Conservation (phyloP, 2,113 vertebrate genomes). For the Theropithecus gelada region DNA sequence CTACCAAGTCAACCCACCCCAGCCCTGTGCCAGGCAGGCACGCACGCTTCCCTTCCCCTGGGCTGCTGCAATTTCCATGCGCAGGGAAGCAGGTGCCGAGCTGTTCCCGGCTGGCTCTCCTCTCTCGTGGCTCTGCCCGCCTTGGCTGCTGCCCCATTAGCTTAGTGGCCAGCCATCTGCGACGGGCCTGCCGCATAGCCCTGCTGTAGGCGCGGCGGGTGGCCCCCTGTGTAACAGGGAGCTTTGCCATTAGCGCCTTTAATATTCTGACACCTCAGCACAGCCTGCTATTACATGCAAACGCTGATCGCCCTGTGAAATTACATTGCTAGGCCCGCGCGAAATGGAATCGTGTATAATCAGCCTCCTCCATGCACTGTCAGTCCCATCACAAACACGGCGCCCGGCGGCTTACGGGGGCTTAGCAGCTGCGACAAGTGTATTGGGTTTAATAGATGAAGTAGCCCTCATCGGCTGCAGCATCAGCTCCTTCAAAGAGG, state of each 20-base stretch:
- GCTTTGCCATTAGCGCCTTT: conserved; percentile 99
- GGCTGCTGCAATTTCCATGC: conserved; percentile 85
- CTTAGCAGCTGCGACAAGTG: conserved; percentile 91
- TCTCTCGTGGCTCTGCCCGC: conserved; percentile 83
- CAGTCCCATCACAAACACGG: conserved; percentile 90
- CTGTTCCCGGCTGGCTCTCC: conserved; percentile 85
- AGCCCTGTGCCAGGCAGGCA: conserved; percentile 64
- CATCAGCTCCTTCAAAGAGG: conserved; percentile 80
- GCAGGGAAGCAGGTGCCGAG: conserved; percentile 87
- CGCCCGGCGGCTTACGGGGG: conserved; percentile 88
- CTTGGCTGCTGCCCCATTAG: conserved; percentile 97
- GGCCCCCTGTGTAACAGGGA: conserved; percentile 95
- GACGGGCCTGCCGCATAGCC: conserved; percentile 85
- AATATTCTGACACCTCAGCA: conserved; percentile 97
- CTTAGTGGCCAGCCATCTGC: conserved; percentile 97
- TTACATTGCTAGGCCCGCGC: conserved; percentile 90
- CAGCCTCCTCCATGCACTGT: conserved; percentile 93
- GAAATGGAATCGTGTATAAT: conserved; percentile 94
- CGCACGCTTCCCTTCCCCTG: conserved; percentile 70
- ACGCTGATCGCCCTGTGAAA: conserved; percentile 95
- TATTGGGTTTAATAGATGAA: conserved; percentile 90
- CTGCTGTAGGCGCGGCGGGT: conserved; percentile 89
- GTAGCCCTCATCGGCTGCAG: conserved; percentile 88
- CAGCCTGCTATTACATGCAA: conserved; percentile 93
- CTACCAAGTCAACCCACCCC: not conserved